Evolutionary conservation across 2,113 vertebrate genomes (phyloP), one percentile per base, ranked within the genome.

Genomic region (Phylloscopus whistleri): DNA sequence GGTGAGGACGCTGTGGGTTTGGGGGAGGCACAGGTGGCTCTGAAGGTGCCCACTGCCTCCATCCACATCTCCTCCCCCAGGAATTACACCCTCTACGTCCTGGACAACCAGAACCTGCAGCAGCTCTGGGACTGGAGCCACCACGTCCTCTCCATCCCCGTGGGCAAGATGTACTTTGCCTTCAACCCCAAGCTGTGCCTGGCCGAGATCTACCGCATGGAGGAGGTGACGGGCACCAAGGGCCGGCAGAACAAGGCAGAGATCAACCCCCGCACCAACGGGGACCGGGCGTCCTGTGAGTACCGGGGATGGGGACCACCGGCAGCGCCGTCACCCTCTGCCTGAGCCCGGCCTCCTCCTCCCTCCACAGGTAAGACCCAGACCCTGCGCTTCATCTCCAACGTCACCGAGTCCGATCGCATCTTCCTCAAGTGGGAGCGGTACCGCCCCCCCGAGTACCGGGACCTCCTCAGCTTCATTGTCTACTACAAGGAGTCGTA

Each of bases 401-500:
- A 98, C 2, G 4, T 96, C 77, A 98, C 98, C 0, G 97, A 98
- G 82, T 91, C 98, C 0, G 92, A 98, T 53, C 97, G 98, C 72
- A 98, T 98, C 92, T 83, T 97, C 87, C 97, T 98, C 81, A 97
- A 97, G 74, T 98, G 98, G 98, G 98, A 98, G 84, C 95, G 98
- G 60, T 98, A 98, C 41, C 96, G 97, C 27, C 98, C 98, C 1
- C 98, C 98, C 0, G 98, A 98, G 84, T 98, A 97, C 60, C 96
- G 97, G 0, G 98, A 98, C 73, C 96, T 98, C 35, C 97, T 98
- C 87, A 98, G 98, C 89, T 98, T 98, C 97, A 98, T 98, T 5
- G 97, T 98, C 70, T 98, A 98, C 95, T 98, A 98, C 96, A 98
- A 98, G 93, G 98, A 98, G 90, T 98, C 98, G 98, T 98, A 95